phyloP scores from a whole-genome alignment of 2,888 invertebrate genomes.

The Agrenia bidenticulata region DNA sequence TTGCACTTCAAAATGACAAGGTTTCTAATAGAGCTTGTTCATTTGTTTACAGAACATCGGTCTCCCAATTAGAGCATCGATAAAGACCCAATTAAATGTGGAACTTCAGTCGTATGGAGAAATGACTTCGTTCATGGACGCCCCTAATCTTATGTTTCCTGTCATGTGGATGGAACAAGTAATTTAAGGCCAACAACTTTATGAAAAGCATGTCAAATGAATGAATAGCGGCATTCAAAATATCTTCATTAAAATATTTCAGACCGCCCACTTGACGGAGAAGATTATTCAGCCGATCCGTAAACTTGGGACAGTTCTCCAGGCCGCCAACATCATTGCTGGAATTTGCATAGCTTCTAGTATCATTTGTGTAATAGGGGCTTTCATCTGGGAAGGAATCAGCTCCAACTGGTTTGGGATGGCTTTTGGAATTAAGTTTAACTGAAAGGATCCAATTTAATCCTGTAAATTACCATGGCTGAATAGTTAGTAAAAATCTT shows the following conservation, averaged over 20 bases:
- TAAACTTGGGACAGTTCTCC: slow-evolving; percentile 22
- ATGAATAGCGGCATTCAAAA: neutral
- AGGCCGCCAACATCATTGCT: slow-evolving; percentile 14
- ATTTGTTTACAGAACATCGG: slow-evolving; percentile 39
- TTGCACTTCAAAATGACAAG: neutral
- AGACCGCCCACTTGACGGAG: slow-evolving; percentile 30
- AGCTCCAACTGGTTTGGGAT: slow-evolving; percentile 32
- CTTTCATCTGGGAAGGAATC: slow-evolving; percentile 26
- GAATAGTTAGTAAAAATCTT: neutral
- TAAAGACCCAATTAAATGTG: slow-evolving; percentile 47
- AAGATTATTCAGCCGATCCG: slow-evolving; percentile 29
- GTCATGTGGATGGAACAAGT: slow-evolving; percentile 51
- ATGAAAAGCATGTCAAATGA: too few relatives aligned
- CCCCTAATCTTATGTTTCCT: slow-evolving; percentile 48
- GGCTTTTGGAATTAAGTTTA: slow-evolving; percentile 29
- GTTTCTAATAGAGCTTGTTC: neutral
- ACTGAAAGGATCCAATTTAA: slow-evolving; percentile 17
- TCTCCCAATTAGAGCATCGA: slow-evolving; percentile 39
- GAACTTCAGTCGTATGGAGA: slow-evolving; percentile 46
- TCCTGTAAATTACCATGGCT: neutral
- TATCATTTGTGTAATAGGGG: slow-evolving; percentile 16
- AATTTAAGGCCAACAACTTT: neutral
- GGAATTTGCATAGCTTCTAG: slow-evolving; percentile 21
- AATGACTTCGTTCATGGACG: slow-evolving; percentile 45
- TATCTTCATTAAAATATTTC: neutral